Base-by-base conservation (phyloP, 2,888 invertebrate genomes). In the Temnothorax unifasciatus region DNA sequence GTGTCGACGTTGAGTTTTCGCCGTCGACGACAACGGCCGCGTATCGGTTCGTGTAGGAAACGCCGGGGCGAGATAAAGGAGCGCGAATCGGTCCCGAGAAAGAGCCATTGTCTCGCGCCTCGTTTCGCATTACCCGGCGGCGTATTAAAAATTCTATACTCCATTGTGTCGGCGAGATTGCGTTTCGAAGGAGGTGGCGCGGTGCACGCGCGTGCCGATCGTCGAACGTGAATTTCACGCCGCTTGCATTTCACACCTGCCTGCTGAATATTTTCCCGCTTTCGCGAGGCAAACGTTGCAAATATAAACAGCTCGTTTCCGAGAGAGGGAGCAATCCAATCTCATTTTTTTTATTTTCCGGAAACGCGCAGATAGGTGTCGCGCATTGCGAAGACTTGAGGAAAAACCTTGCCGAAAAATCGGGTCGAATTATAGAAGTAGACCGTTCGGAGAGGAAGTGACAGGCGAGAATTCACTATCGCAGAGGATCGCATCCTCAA, bases 31-130 rank as follows among this genome's bases (percentile, higher is more conserved):
- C 86, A 82, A 87, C 86, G 66, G 21, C 47, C 66, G 66, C 89
- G 87, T 90, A 92, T 92, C 91, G 90, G 91, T 89, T 90, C 85
- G 29, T 88, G 85, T 88, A 90, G 88, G 90, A 91, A 91, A 92
- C 86, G 87, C 86, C 87, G 81, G 86, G 50, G 82, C 86, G 89
- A 91, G 91, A 92, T 92, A 91, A 91, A 91, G 90, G 71, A 79
- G 79, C 59, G 88, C 87, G 88, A 90, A 90, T 90, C 85, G 88
- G 86, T 90, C 88, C 86, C 89, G 90, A 85, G 90, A 82, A 90
- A 89, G 71, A 71, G 89, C 89, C 86, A 91, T 91, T 90, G 91
- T 91, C 86, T 91, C 90, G 91, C 86, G 84, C 85, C 90, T 90
- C 86, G 90, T 90, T 90, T 89, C 90, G 76, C 88, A 89, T 90